Evolutionary conservation across 2,888 invertebrate genomes (phyloP).

Genomic region (Heliconius sara): DNA sequence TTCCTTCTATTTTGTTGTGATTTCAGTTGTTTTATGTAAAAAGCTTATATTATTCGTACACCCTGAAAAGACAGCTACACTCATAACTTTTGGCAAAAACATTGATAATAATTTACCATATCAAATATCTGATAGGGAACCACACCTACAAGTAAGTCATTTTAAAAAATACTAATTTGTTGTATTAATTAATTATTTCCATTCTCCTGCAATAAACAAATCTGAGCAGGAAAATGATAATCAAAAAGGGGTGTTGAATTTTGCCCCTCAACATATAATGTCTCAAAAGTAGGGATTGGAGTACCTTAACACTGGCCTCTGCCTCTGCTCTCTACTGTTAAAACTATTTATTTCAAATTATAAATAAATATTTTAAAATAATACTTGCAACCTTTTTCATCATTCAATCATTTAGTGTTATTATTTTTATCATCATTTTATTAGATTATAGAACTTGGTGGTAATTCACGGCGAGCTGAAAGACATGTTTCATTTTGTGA

Average conservation of each 20-base stretch:
- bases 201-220: too few relatives aligned
- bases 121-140: constrained; percentile 87
- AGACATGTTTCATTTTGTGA: constrained; percentile 76
- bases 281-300: too few relatives aligned
- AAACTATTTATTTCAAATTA: too few relatives aligned
- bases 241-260: background rate
- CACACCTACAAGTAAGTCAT: constrained; percentile 83
- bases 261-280: too few relatives aligned
- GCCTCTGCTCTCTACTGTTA: too few relatives aligned
- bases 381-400: too few relatives aligned
- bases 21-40: constrained; percentile 86
- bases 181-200: background rate
- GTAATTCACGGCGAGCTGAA: constrained; percentile 73
- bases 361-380: too few relatives aligned
- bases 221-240: background rate
- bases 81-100: constrained; percentile 86
- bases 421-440: constrained; percentile 42
- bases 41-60: constrained; percentile 88
- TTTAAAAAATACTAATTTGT: background rate
- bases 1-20: background rate
- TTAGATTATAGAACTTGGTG: constrained; percentile 79
- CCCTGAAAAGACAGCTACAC: constrained; percentile 87
- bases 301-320: too few relatives aligned
- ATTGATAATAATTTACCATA: constrained; percentile 75
- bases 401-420: too few relatives aligned